Base-by-base conservation (phyloP, 2,888 invertebrate genomes). In the Ornithoptera alexandrae region DNA sequence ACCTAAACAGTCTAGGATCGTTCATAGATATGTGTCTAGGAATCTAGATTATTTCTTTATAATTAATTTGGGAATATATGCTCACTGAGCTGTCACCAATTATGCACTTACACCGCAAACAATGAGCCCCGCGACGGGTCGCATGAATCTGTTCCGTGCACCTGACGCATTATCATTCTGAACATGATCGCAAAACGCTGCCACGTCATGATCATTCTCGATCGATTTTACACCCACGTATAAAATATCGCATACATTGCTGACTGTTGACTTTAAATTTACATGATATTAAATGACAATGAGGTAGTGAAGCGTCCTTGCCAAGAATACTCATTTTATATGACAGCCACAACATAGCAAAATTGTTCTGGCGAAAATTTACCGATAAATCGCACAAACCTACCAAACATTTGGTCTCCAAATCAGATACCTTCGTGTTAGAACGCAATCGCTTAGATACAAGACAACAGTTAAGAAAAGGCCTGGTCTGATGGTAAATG, bases 101-200 rank as follows among this genome's bases (percentile, higher is more conserved):
- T 85, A 87, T 83, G 84, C 80, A 81, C 79, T 81, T 80, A 80
- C 79, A 80, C 68, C 75, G 73, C 75, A 78, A 77, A 88, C 86
- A 88, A 88, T 88, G 82, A 84, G 84, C 83, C 77, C 74, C 50
- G 50, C 15, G 80, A 81, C 78, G 82, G 82, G 84, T 85, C 84
- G 72, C 80, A 79, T 79, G 83, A 82, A 82, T 83, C 85, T 84
- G 85, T 80, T 82, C 78, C 79, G 73, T 75, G 78, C 85, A 87
- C 83, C 85, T 87, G 88, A 86, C 86, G 77, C 76, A 83, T 82
- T 83, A 86, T 84, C 89, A 89, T 88, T 89, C 87, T 89, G 20
- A 18, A 8, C 57, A n/a, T 7, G 57, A 0, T 57, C 57, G 8
- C 57, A 57, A n/a, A 57, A 57, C 10, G 20, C n/a, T 10, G 53